Evolutionary conservation across 2,113 vertebrate genomes (phyloP), one percentile per base, ranked within the genome.

Genomic region (Pogona vitticeps): DNA sequence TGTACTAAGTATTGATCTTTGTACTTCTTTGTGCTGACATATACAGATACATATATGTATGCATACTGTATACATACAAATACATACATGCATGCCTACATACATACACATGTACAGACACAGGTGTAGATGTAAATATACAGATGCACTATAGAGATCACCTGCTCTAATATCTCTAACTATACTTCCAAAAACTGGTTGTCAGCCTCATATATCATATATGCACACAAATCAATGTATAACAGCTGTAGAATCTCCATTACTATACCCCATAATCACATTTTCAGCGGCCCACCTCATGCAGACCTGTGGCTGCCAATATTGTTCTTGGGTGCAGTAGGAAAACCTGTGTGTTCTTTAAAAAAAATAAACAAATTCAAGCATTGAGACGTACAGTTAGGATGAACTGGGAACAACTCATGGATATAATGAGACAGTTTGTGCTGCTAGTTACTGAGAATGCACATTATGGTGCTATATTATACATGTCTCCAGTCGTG

Each of bases 251-350:
- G 86, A 96, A 87, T 82, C 90, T 91, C 93, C 93, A 88, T 85
- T 92, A 91, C 92, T 40, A 96, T 94, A 96, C 93, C 92, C 96
- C 95, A 93, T 95, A 95, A 96, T 96, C 95, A 96, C 93, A 95
- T 95, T 93, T 96, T 96, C 96, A 96, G 95, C 96, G 96, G 95
- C 95, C 96, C 96, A 97, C 95, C 96, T 97, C 95, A 89, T 96
- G 88, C 87, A 94, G 95, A 95, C 93, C 96, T 95, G 93, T 94
- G 86, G 88, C 91, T 96, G 94, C 94, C 96, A 95, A 88, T 77
- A 88, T 94, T 77, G 72, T 88, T 84, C 90, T 90, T 2, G 0
- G 88, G 91, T 88, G 86, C 61, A 80, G 1, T 84, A 40, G 40
- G 28, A 36, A 36, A 61, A 89, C 82, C 83, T 92, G 91, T 26